A percentile compares a stretch with the other conserved stretches of the same genome.
Conservation (phyloP, 2,113 vertebrate genomes). For the Podarcis raffonei region DNA sequence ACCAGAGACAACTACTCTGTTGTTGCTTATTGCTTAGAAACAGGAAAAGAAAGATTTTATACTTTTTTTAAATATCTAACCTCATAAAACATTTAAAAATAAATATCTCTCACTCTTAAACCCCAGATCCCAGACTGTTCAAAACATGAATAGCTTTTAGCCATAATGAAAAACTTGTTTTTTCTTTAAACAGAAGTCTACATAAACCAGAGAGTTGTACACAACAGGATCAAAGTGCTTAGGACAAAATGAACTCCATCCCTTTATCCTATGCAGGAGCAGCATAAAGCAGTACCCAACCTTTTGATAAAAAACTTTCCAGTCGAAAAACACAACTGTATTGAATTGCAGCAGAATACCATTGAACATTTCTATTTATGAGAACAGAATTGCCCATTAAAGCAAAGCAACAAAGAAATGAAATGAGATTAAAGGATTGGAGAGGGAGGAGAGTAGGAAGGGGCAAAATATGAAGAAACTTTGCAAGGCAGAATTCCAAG, state of each 20-base stretch:
- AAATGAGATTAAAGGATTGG: not conserved
- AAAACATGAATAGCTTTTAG: constrained; percentile 30
- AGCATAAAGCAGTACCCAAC: not conserved
- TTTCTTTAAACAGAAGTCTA: constrained; percentile 7
- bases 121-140: constrained; percentile 13
- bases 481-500: not conserved
- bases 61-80: constrained; percentile 22
- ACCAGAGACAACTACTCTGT: not conserved
- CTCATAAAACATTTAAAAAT: constrained; percentile 38
- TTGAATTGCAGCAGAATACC: not conserved
- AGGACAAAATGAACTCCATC: not conserved
- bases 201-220: constrained; percentile 9
- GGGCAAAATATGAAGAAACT: not conserved
- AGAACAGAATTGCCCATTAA: not conserved
- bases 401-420: not conserved
- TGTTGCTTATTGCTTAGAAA: constrained; percentile 14
- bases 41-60: constrained; percentile 15
- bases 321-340: not conserved
- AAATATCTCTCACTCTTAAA: constrained; percentile 16
- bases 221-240: not conserved
- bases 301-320: not conserved
- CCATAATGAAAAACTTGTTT: constrained; percentile 33
- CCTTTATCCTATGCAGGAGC: not conserved
- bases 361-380: not conserved
- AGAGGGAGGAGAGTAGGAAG: no score